Conservation (phyloP, 2,113 vertebrate species). For the Actinemys pallida region DNA sequence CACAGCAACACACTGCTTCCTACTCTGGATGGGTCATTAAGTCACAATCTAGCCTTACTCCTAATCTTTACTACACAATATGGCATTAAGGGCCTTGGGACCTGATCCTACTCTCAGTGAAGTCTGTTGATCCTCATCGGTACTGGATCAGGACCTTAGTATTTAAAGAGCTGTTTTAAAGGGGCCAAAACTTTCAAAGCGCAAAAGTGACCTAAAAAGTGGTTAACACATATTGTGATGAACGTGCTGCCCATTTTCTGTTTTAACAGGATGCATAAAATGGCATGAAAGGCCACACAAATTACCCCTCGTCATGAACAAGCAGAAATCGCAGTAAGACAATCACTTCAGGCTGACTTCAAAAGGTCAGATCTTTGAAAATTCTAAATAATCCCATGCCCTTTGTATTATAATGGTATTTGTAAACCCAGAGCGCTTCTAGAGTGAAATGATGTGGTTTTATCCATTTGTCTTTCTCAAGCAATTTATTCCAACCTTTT, state of each 20-base stretch:
- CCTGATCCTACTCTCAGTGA: background rate
- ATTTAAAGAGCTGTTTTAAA: background rate
- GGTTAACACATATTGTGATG: background rate
- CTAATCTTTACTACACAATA: background rate
- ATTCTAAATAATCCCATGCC: fast-evolving
- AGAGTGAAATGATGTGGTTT: background rate
- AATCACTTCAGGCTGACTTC: background rate
- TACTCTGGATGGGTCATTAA: background rate
- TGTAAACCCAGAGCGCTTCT: background rate
- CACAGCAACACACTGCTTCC: background rate
- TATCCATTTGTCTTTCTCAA: background rate
- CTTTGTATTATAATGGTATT: background rate
- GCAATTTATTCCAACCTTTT: background rate
- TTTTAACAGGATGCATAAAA: background rate
- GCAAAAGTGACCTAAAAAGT: background rate
- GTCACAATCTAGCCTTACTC: background rate
- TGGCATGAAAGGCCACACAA: background rate
- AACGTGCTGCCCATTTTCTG: background rate
- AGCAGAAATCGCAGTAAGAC: background rate
- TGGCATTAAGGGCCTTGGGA: background rate
- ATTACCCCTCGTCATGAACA: background rate
- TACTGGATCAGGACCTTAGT: background rate
- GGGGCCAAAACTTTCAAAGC: background rate
- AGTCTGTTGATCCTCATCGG: background rate
- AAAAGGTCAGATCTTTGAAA: background rate